phyloP scores from a whole-genome alignment of 2,888 invertebrate genomes.

The Dichetophora obliterata region DNA sequence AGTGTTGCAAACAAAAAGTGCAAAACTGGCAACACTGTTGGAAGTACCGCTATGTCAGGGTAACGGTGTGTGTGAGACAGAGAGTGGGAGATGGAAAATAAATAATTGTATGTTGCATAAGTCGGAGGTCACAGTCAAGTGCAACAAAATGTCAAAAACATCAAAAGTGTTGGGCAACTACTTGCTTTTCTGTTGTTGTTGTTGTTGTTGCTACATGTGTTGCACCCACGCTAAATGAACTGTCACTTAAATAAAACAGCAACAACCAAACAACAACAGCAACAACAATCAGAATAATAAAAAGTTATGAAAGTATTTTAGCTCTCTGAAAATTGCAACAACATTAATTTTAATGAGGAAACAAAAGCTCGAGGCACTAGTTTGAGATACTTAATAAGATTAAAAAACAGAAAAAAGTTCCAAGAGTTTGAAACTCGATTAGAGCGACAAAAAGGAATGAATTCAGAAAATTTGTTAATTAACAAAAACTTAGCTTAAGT shows the following conservation, averaged over 20 bases:
- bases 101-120: constrained; percentile 30
- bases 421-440: constrained; percentile 14
- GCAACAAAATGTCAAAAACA: constrained; percentile 37
- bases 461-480: not conserved
- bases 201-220: constrained; percentile 10
- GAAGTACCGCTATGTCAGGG: not conserved
- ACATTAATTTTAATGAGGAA: constrained; percentile 38
- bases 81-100: not conserved
- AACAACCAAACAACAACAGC: constrained; percentile 3
- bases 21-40: not conserved
- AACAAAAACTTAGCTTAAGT: not conserved
- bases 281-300: constrained; percentile 11
- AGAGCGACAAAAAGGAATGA: not conserved
- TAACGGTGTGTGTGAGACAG: not conserved
- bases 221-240: constrained; percentile 24
- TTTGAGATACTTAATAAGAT: constrained; percentile 29
- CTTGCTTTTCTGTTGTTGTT: constrained; percentile 14
- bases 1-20: not conserved
- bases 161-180: constrained; percentile 33
- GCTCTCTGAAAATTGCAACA: not conserved
- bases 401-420: not conserved
- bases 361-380: constrained; percentile 12
- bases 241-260: constrained; percentile 13
- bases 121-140: constrained; percentile 46
- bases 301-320: not conserved